These are phyloP conservation scores for Ochropacha duplaris DNA, from an alignment of 2,888 invertebrate genomes.

Conservation along the genomic window DNA sequence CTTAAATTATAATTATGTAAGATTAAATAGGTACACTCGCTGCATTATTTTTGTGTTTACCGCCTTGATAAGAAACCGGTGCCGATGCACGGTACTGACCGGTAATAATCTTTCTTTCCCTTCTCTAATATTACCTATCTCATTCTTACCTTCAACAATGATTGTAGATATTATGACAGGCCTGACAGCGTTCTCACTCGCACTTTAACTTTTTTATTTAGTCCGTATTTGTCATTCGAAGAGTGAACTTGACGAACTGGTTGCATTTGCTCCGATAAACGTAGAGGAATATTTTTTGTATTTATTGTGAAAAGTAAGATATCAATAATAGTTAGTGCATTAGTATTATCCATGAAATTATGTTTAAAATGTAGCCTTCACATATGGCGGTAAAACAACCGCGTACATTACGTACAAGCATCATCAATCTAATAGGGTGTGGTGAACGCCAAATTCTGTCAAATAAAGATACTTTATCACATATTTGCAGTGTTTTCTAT, in stretches of 20 bases:
- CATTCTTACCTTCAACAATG: constrained; percentile 33
- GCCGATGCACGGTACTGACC: constrained; percentile 50
- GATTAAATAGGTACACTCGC: too few species aligned
- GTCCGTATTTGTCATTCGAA: constrained; percentile 65
- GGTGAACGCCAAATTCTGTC: constrained; percentile 61
- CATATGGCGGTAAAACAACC: constrained; percentile 5
- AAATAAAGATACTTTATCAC: constrained; percentile 47
- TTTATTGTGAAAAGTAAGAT: constrained; percentile 45
- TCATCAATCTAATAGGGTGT: constrained; percentile 64
- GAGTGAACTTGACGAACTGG: constrained; percentile 49
- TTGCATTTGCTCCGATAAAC: constrained; percentile 18
- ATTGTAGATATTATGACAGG: constrained; percentile 3
- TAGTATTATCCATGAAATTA: not conserved
- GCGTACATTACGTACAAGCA: constrained; percentile 11
- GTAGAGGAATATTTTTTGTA: constrained; percentile 19
- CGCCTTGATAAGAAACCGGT: constrained; percentile 62
- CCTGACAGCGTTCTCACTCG: constrained; percentile 39
- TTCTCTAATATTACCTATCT: constrained; percentile 46
- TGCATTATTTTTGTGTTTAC: constrained; percentile 18
- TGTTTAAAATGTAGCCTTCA: not conserved
- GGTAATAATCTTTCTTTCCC: constrained; percentile 26
- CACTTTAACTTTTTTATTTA: constrained; percentile 48
- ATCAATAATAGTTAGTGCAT: constrained; percentile 1
- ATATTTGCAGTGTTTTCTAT: constrained; percentile 50
- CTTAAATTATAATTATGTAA: not conserved